Conservation (phyloP, 2,113 vertebrate genomes). For the Saimiri boliviensis region DNA sequence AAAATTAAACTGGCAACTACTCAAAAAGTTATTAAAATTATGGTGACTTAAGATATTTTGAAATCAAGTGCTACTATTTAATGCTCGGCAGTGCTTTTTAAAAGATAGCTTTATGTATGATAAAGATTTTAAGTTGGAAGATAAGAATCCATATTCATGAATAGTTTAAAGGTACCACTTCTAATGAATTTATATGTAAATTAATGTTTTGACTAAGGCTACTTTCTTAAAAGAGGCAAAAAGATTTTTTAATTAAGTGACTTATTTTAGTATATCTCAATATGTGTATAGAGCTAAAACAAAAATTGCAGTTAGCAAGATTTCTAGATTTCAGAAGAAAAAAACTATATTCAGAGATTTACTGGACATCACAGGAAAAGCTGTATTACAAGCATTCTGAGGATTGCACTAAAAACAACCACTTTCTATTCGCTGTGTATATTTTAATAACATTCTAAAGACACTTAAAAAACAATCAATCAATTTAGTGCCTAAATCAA, state of each 20-base stretch:
- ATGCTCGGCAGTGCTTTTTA: constrained; percentile 40
- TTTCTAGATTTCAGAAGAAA: not conserved
- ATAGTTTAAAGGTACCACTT: not conserved
- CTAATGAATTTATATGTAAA: not conserved
- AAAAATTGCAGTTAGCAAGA: not conserved
- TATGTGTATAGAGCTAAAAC: not conserved
- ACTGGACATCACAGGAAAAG: not conserved
- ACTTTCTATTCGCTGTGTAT: not conserved
- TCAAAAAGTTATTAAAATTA: constrained; percentile 86
- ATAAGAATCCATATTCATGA: constrained; percentile 10
- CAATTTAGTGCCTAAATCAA: not conserved
- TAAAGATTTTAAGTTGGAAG: constrained; percentile 27
- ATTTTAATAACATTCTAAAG: not conserved
- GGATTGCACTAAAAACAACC: not conserved
- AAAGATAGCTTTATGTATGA: constrained; percentile 34
- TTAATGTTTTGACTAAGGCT: constrained; percentile 32
- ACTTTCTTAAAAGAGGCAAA: not conserved
- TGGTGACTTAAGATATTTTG: constrained; percentile 77
- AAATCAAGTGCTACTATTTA: constrained; percentile 74
- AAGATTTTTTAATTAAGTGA: constrained; percentile 4
- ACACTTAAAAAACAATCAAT: not conserved
- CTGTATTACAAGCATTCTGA: not conserved
- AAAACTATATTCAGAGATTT: not conserved
- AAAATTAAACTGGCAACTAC: constrained; percentile 85
- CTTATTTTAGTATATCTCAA: constrained; percentile 17